Evolutionary conservation across 2,113 vertebrate species (phyloP).

Genomic region (Urocolius indicus): DNA sequence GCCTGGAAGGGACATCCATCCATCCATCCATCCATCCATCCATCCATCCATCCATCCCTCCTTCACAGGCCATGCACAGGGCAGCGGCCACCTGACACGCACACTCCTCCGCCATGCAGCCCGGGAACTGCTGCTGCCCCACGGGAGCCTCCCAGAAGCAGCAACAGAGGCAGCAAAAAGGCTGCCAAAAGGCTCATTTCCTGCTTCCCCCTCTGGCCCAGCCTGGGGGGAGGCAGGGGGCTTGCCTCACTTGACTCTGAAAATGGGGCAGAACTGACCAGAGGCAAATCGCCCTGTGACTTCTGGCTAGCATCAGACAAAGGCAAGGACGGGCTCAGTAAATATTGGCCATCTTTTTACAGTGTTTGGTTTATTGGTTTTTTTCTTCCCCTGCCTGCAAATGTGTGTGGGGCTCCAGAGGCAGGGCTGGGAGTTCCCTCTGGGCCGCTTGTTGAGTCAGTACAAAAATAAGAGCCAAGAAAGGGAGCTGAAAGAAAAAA

Average conservation of each 20-base stretch:
- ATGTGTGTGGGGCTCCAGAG: neutral
- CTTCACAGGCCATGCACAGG: fast-evolving
- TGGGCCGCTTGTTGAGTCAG: neutral
- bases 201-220: neutral
- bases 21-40: neutral
- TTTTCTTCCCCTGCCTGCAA: fast-evolving
- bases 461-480: neutral
- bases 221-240: neutral
- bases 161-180: neutral
- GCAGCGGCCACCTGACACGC: neutral
- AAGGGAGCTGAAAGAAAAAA: neutral
- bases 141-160: neutral
- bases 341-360: neutral
- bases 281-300: no score
- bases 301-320: neutral
- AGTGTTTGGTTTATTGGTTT: neutral
- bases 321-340: neutral
- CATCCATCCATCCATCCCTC: neutral
- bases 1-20: neutral
- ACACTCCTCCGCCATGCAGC: neutral
- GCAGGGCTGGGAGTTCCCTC: neutral
- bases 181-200: neutral
- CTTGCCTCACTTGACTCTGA: fast-evolving
- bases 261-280: neutral
- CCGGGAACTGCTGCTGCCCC: neutral